A percentile compares a stretch with the other conserved stretches of the same genome.
Evolutionary conservation across 2,797 vertebrate species (phyloP).

Genomic region (Acanthurus leucopareius): DNA sequence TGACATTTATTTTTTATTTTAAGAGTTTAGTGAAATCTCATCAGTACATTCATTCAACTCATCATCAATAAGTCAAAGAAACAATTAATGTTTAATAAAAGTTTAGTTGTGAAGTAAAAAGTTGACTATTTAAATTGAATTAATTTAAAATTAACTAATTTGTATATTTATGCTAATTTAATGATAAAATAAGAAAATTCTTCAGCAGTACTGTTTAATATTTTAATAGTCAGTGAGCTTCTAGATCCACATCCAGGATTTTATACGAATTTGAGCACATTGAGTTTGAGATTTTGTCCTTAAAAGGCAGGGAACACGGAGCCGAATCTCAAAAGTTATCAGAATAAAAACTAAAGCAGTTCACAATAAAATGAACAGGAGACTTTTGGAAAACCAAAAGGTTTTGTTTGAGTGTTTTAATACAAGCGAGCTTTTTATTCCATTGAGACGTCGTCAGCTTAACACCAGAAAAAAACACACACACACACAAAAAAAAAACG

Average conservation of each 20-base stretch:
- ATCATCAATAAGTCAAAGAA: neutral
- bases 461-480: slow-evolving; percentile 8
- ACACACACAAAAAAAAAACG: too few species aligned
- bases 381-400: neutral
- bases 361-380: neutral
- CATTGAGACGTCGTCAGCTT: slow-evolving; percentile 5
- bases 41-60: neutral
- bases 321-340: neutral
- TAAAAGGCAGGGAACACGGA: slow-evolving; percentile 2
- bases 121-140: too few species aligned
- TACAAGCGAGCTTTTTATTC: slow-evolving; percentile 1
- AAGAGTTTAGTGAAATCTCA: neutral
- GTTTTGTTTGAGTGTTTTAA: slow-evolving; percentile 18
- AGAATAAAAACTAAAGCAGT: neutral
- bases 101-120: neutral
- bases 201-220: neutral
- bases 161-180: too few species aligned
- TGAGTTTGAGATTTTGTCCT: neutral
- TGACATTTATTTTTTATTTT: neutral
- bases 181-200: neutral
- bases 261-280: too few species aligned
- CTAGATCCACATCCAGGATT: too few species aligned
- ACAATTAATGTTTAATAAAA: neutral
- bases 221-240: neutral
- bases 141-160: too few species aligned